Percentiles rank a stretch among this genome's conserved stretches.
Conservation (phyloP, 2,888 invertebrate species). For the Cyclophora albipunctata region DNA sequence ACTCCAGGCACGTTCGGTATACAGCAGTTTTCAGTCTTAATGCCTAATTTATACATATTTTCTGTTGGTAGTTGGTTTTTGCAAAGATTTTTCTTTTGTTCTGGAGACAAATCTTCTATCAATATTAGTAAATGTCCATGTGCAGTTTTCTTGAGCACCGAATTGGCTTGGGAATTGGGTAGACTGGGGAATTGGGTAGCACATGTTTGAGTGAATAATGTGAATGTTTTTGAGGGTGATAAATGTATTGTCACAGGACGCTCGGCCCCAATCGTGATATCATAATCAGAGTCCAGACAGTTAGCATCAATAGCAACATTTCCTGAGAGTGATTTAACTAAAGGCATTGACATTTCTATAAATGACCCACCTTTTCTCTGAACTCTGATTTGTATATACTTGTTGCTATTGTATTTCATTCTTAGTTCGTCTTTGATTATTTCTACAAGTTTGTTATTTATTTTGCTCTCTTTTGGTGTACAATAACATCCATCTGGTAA, state of each 20-base stretch:
- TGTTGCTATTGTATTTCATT: conserved; percentile 1
- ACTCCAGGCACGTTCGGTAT: conserved; percentile 29
- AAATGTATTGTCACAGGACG: conserved; percentile 22
- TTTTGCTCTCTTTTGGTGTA: too few species aligned
- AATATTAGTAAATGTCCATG: conserved; percentile 25
- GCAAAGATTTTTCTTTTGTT: background rate
- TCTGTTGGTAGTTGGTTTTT: background rate
- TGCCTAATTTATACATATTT: conserved; percentile 26
- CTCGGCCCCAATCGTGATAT: conserved; percentile 17
- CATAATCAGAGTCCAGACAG: conserved; percentile 1
- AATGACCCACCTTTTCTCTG: conserved; percentile 16
- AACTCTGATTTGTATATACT: conserved; percentile 17
- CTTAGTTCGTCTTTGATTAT: too few species aligned
- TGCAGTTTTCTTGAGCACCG: conserved; percentile 25
- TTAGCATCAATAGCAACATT: conserved; percentile 25
- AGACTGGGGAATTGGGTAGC: background rate
- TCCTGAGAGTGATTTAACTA: conserved; percentile 29
- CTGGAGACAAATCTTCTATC: conserved; percentile 10
- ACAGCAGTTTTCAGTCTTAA: conserved; percentile 13
- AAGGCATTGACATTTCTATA: conserved; percentile 14
- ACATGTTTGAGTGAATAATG: conserved; percentile 15
- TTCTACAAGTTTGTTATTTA: too few species aligned
- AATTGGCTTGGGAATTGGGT: conserved; percentile 16
- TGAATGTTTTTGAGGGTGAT: conserved; percentile 19
- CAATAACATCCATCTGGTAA: too few species aligned